phyloP scores from a whole-genome alignment of 1,140 invertebrate genomes.

The Penaeus indicus region DNA sequence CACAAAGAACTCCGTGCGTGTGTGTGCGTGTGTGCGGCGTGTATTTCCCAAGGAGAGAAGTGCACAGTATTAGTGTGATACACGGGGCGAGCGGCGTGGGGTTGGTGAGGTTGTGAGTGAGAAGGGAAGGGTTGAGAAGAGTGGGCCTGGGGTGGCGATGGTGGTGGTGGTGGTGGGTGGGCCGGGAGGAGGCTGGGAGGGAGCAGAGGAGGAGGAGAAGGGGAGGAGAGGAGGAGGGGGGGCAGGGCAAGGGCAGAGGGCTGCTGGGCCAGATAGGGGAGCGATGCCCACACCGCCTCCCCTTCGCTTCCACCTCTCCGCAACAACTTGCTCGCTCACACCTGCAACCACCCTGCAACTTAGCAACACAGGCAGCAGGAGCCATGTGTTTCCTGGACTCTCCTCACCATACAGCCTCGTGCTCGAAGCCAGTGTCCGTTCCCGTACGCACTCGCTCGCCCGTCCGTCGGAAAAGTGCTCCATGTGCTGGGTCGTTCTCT shows the following conservation, averaged over 20 bases:
- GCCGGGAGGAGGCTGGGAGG: conserved; percentile 5
- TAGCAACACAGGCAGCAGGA: conserved; percentile 23
- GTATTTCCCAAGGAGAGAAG: neutral
- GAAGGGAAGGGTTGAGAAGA: conserved; percentile 19
- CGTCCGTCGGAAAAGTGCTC: too few species aligned
- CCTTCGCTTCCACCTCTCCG: conserved; percentile 22
- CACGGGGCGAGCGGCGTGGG: neutral
- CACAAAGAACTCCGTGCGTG: too few species aligned
- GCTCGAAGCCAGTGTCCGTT: too few species aligned
- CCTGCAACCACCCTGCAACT: conserved; percentile 15
- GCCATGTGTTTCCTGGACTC: neutral
- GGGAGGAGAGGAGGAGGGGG: conserved; percentile 6
- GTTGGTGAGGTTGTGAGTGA: conserved; percentile 6
- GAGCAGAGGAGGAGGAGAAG: conserved; percentile 19
- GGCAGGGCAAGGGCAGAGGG: conserved; percentile 14
- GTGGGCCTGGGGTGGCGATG: conserved; percentile 34
- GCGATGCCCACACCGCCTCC: conserved; percentile 35
- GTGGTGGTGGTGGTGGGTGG: conserved; percentile 33
- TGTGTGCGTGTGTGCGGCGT: neutral
- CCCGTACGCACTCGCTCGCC: too few species aligned
- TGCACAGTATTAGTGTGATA: neutral
- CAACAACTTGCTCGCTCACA: conserved; percentile 20
- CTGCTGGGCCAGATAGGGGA: conserved; percentile 49
- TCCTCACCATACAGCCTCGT: neutral
- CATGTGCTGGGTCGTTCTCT: too few species aligned